These are phyloP conservation scores for Plumapathes pennacea DNA, from an alignment of 92 coral and sea anemone genomes.

Conservation along the genomic window DNA sequence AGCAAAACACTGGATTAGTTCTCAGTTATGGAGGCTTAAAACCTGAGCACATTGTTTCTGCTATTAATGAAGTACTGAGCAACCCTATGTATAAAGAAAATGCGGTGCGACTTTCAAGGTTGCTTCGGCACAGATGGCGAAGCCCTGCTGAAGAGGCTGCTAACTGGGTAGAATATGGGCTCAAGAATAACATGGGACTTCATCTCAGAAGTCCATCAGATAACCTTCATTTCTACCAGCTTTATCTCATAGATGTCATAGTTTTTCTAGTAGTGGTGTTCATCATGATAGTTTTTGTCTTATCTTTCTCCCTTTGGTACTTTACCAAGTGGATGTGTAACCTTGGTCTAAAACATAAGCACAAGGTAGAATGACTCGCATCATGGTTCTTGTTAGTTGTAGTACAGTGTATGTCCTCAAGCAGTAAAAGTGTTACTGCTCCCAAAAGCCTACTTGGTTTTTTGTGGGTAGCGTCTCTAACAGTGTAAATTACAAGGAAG, in stretches of 20 bases:
- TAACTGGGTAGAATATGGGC: conserved; percentile 83
- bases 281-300: conserved; percentile 1
- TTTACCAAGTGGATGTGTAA: too few relatives aligned
- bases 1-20: conserved; percentile 62
- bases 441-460: too few relatives aligned
- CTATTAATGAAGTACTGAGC: conserved; percentile 41
- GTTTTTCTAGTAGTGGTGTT: conserved; percentile 24
- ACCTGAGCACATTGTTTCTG: conserved; percentile 23
- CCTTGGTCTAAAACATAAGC: too few relatives aligned
- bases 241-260: conserved; percentile 68
- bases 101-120: conserved; percentile 33
- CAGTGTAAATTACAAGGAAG: too few relatives aligned
- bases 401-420: too few relatives aligned
- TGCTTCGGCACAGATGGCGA: conserved; percentile 47
- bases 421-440: too few relatives aligned
- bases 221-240: conserved; percentile 48
- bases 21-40: conserved; percentile 33
- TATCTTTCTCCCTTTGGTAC: conserved; percentile 6
- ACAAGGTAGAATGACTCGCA: too few relatives aligned
- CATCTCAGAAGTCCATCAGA: conserved; percentile 75
- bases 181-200: conserved; percentile 60
- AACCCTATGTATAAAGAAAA: conserved; percentile 39
- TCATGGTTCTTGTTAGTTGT: too few relatives aligned
- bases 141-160: conserved; percentile 76
- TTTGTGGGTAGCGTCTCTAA: too few relatives aligned